Evolutionary conservation across 2,888 invertebrate genomes (phyloP), one percentile per base, ranked within the genome.

Genomic region (Myopa testacea): DNA sequence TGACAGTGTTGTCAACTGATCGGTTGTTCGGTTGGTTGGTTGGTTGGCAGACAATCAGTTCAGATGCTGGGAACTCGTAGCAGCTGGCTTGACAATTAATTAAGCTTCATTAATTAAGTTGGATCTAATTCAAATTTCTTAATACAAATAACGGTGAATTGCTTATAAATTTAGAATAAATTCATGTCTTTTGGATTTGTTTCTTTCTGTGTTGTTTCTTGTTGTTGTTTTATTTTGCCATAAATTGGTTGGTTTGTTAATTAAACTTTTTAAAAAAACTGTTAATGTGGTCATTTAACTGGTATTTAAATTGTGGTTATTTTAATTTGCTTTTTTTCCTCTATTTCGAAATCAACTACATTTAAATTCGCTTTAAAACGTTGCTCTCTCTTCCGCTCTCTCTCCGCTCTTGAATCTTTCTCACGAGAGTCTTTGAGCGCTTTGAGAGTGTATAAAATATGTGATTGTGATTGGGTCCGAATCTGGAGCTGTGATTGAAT

Each of bases 161-260:
- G 86, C 86, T 87, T 85, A 81, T 84, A 82, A 84, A 84, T 87
- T 86, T 85, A 86, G 85, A 86, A 86, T 86, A 73, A 73, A 81
- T 79, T 79, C 77, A 19, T 75, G 63, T 76, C 75, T 75, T 14
- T 55, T 12, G 4, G 4, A 4, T 6, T n/a, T 16, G 55, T n/a
- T 6, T 50, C 7, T 50, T 6, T 50, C 7, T 50, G 7, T 50
- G 6, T 12, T 8, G 50, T 12, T 50, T 50, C 7, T 55, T 14
- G 45, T 75, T 74, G 68, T 72, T 62, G 70, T 63, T 75, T 58
- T 74, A 50, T 75, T 80, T 52, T 75, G 45, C 19, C 70, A 55
- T 78, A 82, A 81, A 78, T 62, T 78, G 58, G 14, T 68, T 78
- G 75, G 4, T 68, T 45, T 68, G 67, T 16, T 16, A 26, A 26